phyloP scores from a whole-genome alignment of 2,797 vertebrate species.

The Halcyon badia region DNA sequence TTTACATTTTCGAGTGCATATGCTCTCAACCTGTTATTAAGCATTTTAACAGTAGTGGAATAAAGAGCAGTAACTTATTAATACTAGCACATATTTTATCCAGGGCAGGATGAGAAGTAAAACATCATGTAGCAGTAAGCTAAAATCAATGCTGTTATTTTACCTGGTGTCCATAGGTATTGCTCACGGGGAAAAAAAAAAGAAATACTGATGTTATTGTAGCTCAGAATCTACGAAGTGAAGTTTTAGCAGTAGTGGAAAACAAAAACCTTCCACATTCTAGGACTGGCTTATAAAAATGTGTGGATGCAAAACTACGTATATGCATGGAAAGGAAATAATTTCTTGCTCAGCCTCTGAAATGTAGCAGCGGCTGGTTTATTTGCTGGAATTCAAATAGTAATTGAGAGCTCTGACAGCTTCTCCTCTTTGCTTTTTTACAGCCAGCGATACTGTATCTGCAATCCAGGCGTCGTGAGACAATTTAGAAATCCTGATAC shows the following conservation, averaged over 20 bases:
- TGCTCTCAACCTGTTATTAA: not conserved
- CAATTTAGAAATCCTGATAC: constrained; percentile 98
- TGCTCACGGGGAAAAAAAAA: not conserved
- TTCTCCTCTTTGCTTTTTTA: not conserved
- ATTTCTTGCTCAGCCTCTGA: not conserved
- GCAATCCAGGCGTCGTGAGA: constrained; percentile 94
- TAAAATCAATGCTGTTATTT: not conserved
- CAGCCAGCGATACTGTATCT: constrained; percentile 97
- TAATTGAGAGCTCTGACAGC: not conserved
- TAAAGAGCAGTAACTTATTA: constrained; percentile 1
- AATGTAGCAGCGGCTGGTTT: not conserved
- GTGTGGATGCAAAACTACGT: not conserved
- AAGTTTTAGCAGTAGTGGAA: not conserved
- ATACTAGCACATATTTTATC: not conserved
- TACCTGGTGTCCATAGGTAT: not conserved
- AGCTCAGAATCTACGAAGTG: not conserved
- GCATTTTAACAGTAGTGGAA: not conserved
- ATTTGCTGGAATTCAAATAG: not conserved
- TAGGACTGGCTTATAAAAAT: not conserved
- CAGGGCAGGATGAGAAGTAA: not conserved
- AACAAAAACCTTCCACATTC: not conserved
- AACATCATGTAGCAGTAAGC: not conserved
- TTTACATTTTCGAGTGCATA: not conserved
- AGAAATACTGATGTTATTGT: not conserved
- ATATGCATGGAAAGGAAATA: rapidly evolving